Conservation (phyloP, 1,140 invertebrate genomes). For the Plodia interpunctella region DNA sequence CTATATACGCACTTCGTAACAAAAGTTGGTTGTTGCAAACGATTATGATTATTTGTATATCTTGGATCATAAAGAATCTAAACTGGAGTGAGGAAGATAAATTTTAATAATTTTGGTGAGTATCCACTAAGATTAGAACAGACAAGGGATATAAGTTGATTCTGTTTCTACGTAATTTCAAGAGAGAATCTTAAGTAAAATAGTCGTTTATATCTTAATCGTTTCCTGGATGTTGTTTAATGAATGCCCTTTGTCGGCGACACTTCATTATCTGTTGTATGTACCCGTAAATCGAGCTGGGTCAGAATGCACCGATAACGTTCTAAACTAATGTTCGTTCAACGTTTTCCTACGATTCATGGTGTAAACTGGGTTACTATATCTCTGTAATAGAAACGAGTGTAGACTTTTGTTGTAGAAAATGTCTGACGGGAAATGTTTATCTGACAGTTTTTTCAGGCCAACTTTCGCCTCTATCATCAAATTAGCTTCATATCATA, state of each 20-base stretch:
- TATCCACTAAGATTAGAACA: no score
- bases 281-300: neutral
- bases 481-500: no score
- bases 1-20: no score
- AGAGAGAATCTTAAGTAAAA: neutral
- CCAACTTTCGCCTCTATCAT: no score
- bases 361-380: neutral
- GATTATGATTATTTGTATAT: no score
- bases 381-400: no score
- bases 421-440: neutral
- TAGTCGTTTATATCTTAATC: neutral
- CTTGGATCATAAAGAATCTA: no score
- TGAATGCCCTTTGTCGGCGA: neutral
- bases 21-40: no score
- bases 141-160: no score
- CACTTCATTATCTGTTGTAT: neutral
- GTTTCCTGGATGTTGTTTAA: conserved; percentile 4
- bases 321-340: neutral
- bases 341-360: neutral
- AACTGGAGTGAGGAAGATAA: no score
- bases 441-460: neutral
- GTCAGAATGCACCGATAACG: conserved; percentile 3
- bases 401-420: no score
- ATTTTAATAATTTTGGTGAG: no score
- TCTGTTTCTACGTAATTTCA: neutral